A percentile compares a stretch with the other conserved stretches of the same genome.
Evolutionary conservation across 2,797 vertebrate species (phyloP).

Genomic region (Remorina albescens): DNA sequence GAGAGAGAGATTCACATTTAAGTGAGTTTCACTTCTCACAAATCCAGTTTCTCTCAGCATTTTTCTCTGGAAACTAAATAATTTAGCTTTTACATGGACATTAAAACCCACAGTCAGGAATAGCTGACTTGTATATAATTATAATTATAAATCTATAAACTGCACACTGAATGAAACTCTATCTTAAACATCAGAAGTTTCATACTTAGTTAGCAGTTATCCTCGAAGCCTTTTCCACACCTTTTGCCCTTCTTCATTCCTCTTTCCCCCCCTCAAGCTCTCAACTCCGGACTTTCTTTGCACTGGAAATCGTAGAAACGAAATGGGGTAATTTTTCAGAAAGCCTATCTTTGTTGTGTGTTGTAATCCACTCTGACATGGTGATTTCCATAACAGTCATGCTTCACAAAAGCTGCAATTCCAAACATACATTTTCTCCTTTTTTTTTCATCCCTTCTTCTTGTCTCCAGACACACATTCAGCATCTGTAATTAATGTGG

Average conservation of each 20-base stretch:
- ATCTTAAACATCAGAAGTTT: conserved; percentile 17
- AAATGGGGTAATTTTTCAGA: conserved; percentile 26
- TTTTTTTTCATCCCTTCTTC: neutral
- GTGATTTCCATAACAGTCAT: conserved; percentile 18
- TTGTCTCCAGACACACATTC: conserved; percentile 22
- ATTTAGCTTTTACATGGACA: conserved; percentile 6
- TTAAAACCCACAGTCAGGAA: conserved; percentile 1
- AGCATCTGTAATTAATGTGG: conserved; percentile 45
- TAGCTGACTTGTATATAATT: neutral
- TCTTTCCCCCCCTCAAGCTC: neutral
- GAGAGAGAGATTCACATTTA: no score
- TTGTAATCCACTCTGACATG: conserved; percentile 34
- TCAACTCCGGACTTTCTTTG: conserved; percentile 21
- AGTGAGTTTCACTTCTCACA: conserved; percentile 9
- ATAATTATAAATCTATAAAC: conserved; percentile 10
- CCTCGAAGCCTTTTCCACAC: conserved; percentile 12
- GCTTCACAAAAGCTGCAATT: neutral
- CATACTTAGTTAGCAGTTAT: conserved; percentile 22
- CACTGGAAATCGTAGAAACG: conserved; percentile 19
- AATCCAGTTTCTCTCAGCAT: neutral
- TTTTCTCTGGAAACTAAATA: neutral
- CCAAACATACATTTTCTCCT: conserved; percentile 29
- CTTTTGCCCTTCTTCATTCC: neutral
- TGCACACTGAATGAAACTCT: conserved; percentile 27
- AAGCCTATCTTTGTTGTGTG: conserved; percentile 38